Conservation (phyloP, 2,888 invertebrate species). For the Elysia crispata region DNA sequence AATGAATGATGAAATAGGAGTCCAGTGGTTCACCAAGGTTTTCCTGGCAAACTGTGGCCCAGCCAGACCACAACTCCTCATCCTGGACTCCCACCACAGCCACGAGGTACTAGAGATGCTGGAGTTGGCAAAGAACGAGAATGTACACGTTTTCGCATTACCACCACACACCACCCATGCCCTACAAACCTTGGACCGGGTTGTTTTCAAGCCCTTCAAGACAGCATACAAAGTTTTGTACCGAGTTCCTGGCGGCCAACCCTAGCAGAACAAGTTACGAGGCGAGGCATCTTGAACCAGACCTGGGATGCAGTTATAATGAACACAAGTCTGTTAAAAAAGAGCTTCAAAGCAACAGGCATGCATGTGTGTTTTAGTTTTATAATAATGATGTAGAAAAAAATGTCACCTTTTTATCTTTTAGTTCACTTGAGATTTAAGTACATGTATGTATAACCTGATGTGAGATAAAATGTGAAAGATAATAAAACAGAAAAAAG, state of each 20-base stretch:
- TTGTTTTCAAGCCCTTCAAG: conserved; percentile 18
- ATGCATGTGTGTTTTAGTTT: no score
- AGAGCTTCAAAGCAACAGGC: not conserved
- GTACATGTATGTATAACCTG: no score
- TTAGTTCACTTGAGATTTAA: no score
- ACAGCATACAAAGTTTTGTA: not conserved
- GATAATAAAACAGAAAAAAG: no score
- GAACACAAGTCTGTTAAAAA: not conserved
- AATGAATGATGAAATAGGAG: conserved; percentile 57
- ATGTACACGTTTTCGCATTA: not conserved
- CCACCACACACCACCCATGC: conserved; percentile 19
- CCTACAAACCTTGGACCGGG: not conserved
- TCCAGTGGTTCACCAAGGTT: conserved; percentile 56
- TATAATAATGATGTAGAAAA: no score
- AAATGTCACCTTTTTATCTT: no score
- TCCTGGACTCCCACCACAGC: conserved; percentile 57
- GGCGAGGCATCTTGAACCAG: conserved; percentile 15
- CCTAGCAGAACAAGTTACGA: conserved; percentile 15
- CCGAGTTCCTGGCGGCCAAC: not conserved
- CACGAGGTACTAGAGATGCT: conserved; percentile 13
- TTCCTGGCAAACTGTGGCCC: conserved; percentile 56
- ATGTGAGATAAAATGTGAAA: no score
- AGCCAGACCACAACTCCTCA: conserved; percentile 57
- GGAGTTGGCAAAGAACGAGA: not conserved
- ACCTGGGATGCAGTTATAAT: not conserved